Evolutionary conservation across 2,113 vertebrate species (phyloP).

Genomic region (Quiscalus mexicanus): DNA sequence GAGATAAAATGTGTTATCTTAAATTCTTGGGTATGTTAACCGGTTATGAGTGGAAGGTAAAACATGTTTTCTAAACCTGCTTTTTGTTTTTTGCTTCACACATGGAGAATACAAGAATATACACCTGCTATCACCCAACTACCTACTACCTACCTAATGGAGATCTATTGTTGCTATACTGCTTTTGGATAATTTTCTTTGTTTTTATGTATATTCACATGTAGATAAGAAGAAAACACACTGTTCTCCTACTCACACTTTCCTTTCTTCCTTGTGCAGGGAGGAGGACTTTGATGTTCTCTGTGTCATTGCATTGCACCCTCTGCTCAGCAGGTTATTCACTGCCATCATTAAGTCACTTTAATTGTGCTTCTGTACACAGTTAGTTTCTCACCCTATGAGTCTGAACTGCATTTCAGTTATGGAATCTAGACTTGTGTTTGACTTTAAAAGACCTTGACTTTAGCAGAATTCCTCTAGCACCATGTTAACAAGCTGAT

Average conservation of each 20-base stretch:
- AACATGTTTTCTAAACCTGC: not conserved
- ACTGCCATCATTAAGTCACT: not conserved
- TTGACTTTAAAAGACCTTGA: not conserved
- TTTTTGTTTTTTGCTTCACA: not conserved
- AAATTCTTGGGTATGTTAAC: not conserved
- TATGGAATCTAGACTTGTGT: not conserved
- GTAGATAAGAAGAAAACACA: not conserved
- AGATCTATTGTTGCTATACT: not conserved
- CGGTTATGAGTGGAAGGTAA: not conserved
- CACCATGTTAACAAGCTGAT: fast-evolving
- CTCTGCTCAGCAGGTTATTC: not conserved
- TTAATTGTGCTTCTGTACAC: not conserved
- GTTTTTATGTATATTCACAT: not conserved
- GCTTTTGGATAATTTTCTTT: not conserved
- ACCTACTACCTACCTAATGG: not conserved
- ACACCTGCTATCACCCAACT: not conserved
- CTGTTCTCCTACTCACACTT: not conserved
- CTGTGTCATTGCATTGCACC: not conserved
- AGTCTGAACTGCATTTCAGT: not conserved
- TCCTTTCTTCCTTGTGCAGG: not conserved
- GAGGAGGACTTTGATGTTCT: not conserved
- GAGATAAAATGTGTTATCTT: not conserved
- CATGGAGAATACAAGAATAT: not conserved
- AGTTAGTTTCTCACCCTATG: not conserved
- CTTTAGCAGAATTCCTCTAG: not conserved